These are phyloP conservation scores for Heterodera carotae DNA, from an alignment of 1,140 invertebrate genomes.

Conservation along the genomic window DNA sequence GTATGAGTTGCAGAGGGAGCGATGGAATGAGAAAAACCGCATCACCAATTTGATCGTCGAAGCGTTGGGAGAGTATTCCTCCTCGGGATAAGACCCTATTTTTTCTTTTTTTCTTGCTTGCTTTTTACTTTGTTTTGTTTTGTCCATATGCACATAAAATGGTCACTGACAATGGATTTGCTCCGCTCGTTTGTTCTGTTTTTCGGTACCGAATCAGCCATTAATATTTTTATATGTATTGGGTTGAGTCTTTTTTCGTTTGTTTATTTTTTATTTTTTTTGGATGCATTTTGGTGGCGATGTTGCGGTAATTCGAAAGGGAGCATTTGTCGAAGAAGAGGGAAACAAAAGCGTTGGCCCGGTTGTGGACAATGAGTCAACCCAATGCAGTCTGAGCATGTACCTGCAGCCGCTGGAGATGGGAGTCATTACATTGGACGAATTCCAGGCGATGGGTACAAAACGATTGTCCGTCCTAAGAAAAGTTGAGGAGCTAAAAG, in stretches of 20 bases:
- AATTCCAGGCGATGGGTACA: constrained; percentile 24
- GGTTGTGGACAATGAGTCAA: not conserved
- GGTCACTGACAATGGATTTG: too few species aligned
- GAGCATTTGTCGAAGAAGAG: not conserved
- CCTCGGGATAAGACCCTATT: not conserved
- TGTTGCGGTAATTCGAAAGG: not conserved
- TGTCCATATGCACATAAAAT: too few species aligned
- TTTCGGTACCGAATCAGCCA: too few species aligned
- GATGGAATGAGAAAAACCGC: not conserved
- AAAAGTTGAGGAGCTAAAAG: constrained; percentile 23
- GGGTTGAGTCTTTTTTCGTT: too few species aligned
- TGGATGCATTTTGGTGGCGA: not conserved
- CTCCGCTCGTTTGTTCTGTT: too few species aligned
- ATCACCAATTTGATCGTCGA: not conserved
- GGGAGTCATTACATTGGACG: constrained; percentile 19
- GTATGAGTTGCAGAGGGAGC: not conserved
- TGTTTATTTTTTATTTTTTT: not conserved
- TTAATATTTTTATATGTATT: too few species aligned
- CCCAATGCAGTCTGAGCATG: constrained; percentile 6
- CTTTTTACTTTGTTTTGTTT: too few species aligned
- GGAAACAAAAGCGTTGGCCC: not conserved
- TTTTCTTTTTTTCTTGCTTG: not conserved
- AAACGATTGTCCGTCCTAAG: constrained; percentile 22
- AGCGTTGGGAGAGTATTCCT: not conserved
- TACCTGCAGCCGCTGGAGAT: not conserved